Evolutionary conservation across 2,888 invertebrate genomes (phyloP), one percentile per base, ranked within the genome.

Genomic region (Oxytorus armatus): DNA sequence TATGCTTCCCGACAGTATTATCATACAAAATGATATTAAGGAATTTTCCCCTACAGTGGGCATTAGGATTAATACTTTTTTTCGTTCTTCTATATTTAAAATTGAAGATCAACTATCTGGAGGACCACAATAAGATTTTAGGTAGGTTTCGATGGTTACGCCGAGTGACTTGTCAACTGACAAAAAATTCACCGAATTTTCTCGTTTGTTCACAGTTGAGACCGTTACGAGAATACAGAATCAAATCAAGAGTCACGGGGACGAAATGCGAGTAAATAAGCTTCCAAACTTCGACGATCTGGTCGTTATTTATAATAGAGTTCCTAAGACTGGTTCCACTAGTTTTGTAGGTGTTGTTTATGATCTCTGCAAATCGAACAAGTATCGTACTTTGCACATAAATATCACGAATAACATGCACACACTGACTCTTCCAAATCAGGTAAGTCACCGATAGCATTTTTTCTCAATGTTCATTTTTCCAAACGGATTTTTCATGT

Each of bases 241-340:
- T 61, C 88, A 89, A 79, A 82, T 86, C 14, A 87, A 87, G 74
- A 82, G 70, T 55, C 79, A 81, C 53, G 80, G 61, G 69, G 75
- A 81, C 72, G 84, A 84, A 75, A 16, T 68, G 44, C 83, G 75
- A 66, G 73, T 75, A 14, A 68, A 83, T 55, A 83, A 84, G 36
- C 81, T 84, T 49, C 55, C 82, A 16, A 61, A 63, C 68, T 72
- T 81, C 74, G 95, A 96, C 89, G 95, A 96, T 88, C 90, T 96
- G 82, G 95, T 98, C 61, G 94, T 99, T 81, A 96, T 99, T 86
- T 99, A 99, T 92, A 99, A 99, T 92, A 94, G 99, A 88, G 98
- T 99, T 75, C 99, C 99, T 7, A 99, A 99, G 93, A 99, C 99
- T 36, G 99, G 97, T 14, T 98, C 98, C 18, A 99, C 99, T 7